phyloP scores from a whole-genome alignment of 2,888 invertebrate species.

The Hirtodrosophila histrioides region DNA sequence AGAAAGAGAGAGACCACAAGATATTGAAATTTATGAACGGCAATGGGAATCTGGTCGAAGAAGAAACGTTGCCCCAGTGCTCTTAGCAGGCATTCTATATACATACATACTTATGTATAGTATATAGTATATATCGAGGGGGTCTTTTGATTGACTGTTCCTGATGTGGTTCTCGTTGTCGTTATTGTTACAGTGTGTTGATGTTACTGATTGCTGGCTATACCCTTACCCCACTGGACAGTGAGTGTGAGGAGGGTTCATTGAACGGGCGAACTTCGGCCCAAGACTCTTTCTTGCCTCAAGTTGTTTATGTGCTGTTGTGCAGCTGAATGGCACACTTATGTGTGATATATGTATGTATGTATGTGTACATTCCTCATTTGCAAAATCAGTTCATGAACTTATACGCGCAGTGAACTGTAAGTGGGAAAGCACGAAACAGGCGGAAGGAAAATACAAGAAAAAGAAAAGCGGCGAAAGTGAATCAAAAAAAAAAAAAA shows the following conservation, averaged over 20 bases:
- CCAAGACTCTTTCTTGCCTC: conserved; percentile 12
- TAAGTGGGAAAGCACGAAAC: not conserved
- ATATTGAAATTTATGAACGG: conserved; percentile 42
- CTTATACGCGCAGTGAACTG: conserved; percentile 39
- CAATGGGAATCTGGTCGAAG: conserved; percentile 9
- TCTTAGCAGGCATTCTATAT: too few species aligned
- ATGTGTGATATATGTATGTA: too few species aligned
- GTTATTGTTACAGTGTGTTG: conserved; percentile 33
- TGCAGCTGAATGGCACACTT: conserved; percentile 46
- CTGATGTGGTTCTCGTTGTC: conserved; percentile 15
- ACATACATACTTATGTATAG: too few species aligned
- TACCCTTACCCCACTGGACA: conserved; percentile 16
- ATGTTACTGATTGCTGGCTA: conserved; percentile 46
- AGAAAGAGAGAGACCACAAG: conserved; percentile 3
- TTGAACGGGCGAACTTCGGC: conserved; percentile 38
- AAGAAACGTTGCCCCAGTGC: not conserved
- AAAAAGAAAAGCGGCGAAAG: conserved; percentile 5
- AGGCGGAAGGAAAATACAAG: not conserved
- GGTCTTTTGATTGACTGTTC: conserved; percentile 41
- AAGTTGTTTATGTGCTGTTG: conserved; percentile 26
- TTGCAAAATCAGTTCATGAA: conserved; percentile 51
- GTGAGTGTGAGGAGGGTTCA: conserved; percentile 33
- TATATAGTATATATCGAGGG: conserved; percentile 4
- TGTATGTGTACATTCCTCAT: conserved; percentile 15
- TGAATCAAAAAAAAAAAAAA: not conserved